Evolutionary conservation across 1,140 invertebrate genomes (phyloP).

Genomic region (Macrobrachium rosenbergii): DNA sequence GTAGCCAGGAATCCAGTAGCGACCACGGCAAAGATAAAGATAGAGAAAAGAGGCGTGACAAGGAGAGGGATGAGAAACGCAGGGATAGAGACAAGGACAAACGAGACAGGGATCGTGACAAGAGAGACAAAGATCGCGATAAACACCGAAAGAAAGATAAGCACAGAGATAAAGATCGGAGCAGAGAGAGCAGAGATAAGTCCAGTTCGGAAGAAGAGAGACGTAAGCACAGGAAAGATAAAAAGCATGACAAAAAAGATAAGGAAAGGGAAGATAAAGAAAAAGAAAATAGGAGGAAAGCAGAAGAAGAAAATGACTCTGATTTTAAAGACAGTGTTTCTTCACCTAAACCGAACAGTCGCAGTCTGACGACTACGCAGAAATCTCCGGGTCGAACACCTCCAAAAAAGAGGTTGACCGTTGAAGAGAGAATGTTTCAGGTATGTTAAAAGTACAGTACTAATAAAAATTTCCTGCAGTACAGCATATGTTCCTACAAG

Average conservation of each 20-base stretch:
- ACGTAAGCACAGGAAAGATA: background rate
- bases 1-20: too few relatives aligned
- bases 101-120: background rate
- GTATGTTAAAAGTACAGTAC: background rate
- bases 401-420: slow-evolving; percentile 18
- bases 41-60: slow-evolving; percentile 11
- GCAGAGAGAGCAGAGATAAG: background rate
- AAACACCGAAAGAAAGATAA: slow-evolving; percentile 1
- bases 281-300: background rate
- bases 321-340: background rate
- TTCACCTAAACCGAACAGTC: background rate
- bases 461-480: too few relatives aligned
- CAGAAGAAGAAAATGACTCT: background rate
- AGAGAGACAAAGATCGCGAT: background rate
- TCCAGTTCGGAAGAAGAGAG: background rate
- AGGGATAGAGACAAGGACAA: background rate
- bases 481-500: too few relatives aligned
- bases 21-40: background rate
- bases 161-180: background rate
- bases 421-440: slow-evolving; percentile 35
- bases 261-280: background rate
- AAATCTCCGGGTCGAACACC: slow-evolving; percentile 9
- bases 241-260: background rate
- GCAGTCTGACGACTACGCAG: background rate
- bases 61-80: background rate